These are phyloP conservation scores for Coreius guichenoti DNA, from an alignment of 2,797 vertebrate genomes.

Conservation along the genomic window DNA sequence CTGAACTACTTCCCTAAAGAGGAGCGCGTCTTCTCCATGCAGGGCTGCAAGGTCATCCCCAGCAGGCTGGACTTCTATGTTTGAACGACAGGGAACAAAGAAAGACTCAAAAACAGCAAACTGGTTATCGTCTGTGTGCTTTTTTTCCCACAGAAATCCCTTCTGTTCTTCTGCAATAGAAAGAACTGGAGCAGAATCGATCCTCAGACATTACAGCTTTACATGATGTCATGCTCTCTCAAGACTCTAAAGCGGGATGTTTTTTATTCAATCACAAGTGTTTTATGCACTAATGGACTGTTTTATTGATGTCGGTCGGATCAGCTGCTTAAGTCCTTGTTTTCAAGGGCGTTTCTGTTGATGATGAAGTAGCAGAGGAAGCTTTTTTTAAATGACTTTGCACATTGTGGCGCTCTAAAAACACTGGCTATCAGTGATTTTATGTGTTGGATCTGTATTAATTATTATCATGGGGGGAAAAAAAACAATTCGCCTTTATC, in stretches of 20 bases:
- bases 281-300: not conserved
- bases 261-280: slow-evolving; percentile 37
- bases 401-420: slow-evolving; percentile 1
- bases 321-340: slow-evolving; percentile 14
- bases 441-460: not conserved
- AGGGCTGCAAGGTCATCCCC: slow-evolving; percentile 93
- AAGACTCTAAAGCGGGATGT: not conserved
- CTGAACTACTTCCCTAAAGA: slow-evolving; percentile 87
- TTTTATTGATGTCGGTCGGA: not conserved
- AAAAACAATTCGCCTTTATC: slow-evolving; percentile 1
- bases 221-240: not conserved
- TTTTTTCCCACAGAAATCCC: not conserved
- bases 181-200: not conserved
- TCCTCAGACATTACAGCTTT: not conserved
- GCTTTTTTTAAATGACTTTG: slow-evolving; percentile 38
- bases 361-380: not conserved
- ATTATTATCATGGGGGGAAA: not conserved
- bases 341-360: slow-evolving; percentile 16
- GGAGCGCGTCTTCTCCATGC: slow-evolving; percentile 84
- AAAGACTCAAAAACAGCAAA: not conserved
- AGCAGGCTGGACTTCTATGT: slow-evolving; percentile 85
- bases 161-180: not conserved
- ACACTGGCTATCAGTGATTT: not conserved
- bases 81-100: not conserved
- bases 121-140: slow-evolving; percentile 2